Conservation (phyloP, 2,888 invertebrate genomes). For the Trachelus tabidus region DNA sequence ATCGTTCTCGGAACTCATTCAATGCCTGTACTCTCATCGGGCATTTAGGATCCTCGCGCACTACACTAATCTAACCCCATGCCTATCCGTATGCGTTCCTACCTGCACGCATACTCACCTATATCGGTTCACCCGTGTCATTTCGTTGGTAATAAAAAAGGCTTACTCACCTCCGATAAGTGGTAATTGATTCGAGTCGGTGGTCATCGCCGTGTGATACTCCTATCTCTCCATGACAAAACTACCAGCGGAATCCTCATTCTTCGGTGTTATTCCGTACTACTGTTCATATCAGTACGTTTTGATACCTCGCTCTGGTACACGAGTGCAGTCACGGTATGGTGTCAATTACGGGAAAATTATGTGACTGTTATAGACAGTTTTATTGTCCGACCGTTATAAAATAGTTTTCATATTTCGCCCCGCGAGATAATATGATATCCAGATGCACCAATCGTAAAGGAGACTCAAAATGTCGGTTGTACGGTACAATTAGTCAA, state of each 20-base stretch:
- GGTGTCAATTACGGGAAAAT: background rate
- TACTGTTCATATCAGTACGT: background rate
- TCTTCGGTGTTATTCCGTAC: background rate
- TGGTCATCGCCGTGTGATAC: conserved; percentile 9
- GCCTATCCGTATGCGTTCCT: too few species aligned
- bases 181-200: conserved; percentile 18
- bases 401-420: background rate
- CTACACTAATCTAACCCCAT: background rate
- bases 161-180: conserved; percentile 24
- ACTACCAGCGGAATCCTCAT: too few species aligned
- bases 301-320: background rate
- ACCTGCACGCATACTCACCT: background rate
- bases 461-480: background rate
- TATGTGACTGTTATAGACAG: background rate
- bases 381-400: background rate
- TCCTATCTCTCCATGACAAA: too few species aligned
- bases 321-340: background rate
- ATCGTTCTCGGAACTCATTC: conserved; percentile 19
- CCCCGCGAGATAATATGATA: too few species aligned
- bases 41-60: conserved; percentile 8
- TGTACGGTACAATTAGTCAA: background rate
- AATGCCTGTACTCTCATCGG: conserved; percentile 12
- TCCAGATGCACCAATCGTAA: too few species aligned
- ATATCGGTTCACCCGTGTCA: conserved; percentile 6
- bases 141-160: conserved; percentile 3